These are phyloP conservation scores for Cyclopterus lumpus DNA, from an alignment of 2,797 vertebrate species.

Conservation along the genomic window DNA sequence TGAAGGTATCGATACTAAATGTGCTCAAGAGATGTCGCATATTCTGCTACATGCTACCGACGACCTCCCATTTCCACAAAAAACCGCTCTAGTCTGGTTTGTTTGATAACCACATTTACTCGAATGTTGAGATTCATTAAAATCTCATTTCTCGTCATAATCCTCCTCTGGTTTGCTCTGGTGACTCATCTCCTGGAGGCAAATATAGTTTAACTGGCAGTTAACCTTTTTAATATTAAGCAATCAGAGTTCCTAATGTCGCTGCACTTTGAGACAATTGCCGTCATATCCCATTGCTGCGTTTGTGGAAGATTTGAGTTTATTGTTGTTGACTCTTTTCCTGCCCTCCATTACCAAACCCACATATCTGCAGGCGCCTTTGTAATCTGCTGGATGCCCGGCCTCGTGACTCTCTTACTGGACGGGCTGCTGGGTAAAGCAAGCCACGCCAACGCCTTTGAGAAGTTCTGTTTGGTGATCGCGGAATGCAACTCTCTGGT, in stretches of 20 bases:
- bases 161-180: background rate
- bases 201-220: background rate
- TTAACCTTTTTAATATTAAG: background rate
- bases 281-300: background rate
- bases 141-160: background rate
- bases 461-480: slow-evolving; percentile 92
- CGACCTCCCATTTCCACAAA: background rate
- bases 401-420: slow-evolving; percentile 89
- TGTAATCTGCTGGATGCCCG: slow-evolving; percentile 96
- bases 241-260: background rate
- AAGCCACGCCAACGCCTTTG: slow-evolving; percentile 85
- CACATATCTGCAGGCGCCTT: slow-evolving; percentile 86
- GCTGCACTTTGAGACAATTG: background rate
- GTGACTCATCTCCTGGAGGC: slow-evolving; percentile 8
- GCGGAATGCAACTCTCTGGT: slow-evolving; percentile 93
- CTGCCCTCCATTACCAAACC: background rate
- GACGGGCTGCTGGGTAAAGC: slow-evolving; percentile 86
- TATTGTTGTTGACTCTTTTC: background rate
- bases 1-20: background rate
- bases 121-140: background rate
- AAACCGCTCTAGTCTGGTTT: slow-evolving; percentile 33
- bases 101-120: background rate
- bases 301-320: background rate
- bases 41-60: background rate
- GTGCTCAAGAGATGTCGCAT: background rate